Conservation (phyloP, 2,113 vertebrate species). For the Ceyx cyanopectus region DNA sequence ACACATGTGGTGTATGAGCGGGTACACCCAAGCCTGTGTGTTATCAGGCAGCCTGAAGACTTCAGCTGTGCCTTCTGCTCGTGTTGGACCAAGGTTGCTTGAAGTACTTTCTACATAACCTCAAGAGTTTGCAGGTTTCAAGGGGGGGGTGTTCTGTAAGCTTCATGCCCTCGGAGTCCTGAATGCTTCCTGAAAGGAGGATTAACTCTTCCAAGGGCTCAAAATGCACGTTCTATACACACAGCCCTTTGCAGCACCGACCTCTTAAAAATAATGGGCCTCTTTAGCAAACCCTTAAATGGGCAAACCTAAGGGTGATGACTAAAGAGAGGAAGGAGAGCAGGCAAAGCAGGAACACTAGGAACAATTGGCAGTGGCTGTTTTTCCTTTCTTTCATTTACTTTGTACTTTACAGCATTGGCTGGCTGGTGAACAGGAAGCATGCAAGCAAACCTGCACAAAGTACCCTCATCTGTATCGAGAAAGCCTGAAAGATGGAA, state of each 20-base stretch:
- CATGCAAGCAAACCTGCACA: background rate
- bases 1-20: background rate
- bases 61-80: background rate
- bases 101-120: background rate
- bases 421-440: fast-evolving
- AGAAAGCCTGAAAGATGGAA: background rate
- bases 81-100: background rate
- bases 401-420: background rate
- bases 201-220: background rate
- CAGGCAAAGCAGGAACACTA: background rate
- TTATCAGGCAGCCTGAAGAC: background rate
- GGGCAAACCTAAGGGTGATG: background rate
- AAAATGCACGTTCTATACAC: background rate
- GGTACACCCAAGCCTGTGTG: background rate
- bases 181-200: background rate
- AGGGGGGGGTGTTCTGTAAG: background rate
- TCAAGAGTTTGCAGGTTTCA: background rate
- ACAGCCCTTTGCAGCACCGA: background rate
- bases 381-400: fast-evolving
- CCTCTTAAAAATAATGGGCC: fast-evolving
- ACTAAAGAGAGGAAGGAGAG: background rate
- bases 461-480: background rate
- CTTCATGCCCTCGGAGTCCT: background rate
- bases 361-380: fast-evolving
- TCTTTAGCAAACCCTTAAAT: background rate